Conservation (phyloP, 2,797 vertebrate genomes). For the Enteromius fasciolatus region DNA sequence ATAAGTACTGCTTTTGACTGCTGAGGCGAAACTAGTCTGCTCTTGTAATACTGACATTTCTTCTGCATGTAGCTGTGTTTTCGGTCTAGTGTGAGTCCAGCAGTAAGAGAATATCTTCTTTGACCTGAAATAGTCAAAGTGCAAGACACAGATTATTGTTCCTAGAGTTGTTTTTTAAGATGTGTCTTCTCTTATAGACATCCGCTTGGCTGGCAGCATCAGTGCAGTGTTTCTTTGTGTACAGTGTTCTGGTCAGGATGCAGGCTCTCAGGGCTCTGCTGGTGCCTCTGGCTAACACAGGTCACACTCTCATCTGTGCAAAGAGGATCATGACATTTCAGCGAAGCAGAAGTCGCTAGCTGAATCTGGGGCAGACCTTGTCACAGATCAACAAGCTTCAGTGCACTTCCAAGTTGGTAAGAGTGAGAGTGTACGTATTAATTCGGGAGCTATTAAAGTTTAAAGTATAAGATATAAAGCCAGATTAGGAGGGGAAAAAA, state of each 20-base stretch:
- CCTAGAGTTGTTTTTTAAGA: not conserved
- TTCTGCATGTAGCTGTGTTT: not conserved
- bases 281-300: constrained; percentile 27
- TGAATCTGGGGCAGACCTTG: not conserved
- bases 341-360: constrained; percentile 10
- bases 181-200: not conserved
- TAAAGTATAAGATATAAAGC: not conserved
- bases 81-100: not conserved
- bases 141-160: constrained; percentile 16
- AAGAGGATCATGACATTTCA: constrained; percentile 40
- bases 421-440: not conserved
- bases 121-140: constrained; percentile 21
- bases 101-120: not conserved
- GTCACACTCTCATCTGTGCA: constrained; percentile 13
- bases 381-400: constrained; percentile 32
- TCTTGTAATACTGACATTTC: constrained; percentile 17
- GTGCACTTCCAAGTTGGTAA: not conserved
- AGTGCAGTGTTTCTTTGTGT: constrained; percentile 10
- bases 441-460: not conserved
- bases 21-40: not conserved
- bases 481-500: not conserved
- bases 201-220: constrained; percentile 6
- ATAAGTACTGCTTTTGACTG: not conserved
- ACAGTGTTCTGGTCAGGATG: constrained; percentile 3
- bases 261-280: constrained; percentile 14